phyloP scores from a whole-genome alignment of 2,888 invertebrate species.

The Drosophila multiciliata region DNA sequence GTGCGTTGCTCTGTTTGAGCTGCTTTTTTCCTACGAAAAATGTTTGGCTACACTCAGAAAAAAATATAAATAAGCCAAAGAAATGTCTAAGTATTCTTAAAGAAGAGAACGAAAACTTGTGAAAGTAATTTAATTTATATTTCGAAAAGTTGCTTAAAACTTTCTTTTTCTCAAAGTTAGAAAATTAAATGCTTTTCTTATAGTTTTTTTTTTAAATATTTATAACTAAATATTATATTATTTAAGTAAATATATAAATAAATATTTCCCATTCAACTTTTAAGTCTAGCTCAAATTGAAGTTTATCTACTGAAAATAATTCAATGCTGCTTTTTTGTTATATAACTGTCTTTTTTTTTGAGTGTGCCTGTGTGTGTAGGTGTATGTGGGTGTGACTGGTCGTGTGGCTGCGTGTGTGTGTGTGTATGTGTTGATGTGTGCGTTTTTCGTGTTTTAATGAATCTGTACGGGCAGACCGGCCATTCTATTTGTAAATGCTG shows the following conservation, averaged over 20 bases:
- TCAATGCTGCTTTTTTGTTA: not conserved
- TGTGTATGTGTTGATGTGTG: slow-evolving; percentile 11
- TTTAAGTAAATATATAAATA: not conserved
- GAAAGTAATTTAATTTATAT: not conserved
- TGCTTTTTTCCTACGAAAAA: slow-evolving; percentile 30
- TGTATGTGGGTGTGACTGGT: slow-evolving; percentile 33
- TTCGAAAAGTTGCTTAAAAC: not conserved
- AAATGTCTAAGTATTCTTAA: not conserved
- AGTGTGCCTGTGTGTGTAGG: slow-evolving; percentile 8
- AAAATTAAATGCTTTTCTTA: not conserved
- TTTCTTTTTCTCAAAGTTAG: not conserved
- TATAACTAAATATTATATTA: not conserved
- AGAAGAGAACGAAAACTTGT: not conserved
- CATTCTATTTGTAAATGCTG: slow-evolving; percentile 70
- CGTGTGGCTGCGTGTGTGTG: not conserved
- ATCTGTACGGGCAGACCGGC: slow-evolving; percentile 61
- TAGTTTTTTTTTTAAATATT: not conserved
- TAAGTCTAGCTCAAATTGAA: not conserved
- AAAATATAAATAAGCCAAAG: not conserved
- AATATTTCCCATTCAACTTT: not conserved
- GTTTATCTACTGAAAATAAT: not conserved
- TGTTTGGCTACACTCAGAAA: slow-evolving; percentile 3
- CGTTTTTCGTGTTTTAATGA: slow-evolving; percentile 72
- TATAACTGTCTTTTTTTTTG: not conserved
- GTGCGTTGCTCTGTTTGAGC: slow-evolving; percentile 48